Evolutionary conservation across 2,797 vertebrate species (phyloP).

Genomic region (Coregonus suidteri): DNA sequence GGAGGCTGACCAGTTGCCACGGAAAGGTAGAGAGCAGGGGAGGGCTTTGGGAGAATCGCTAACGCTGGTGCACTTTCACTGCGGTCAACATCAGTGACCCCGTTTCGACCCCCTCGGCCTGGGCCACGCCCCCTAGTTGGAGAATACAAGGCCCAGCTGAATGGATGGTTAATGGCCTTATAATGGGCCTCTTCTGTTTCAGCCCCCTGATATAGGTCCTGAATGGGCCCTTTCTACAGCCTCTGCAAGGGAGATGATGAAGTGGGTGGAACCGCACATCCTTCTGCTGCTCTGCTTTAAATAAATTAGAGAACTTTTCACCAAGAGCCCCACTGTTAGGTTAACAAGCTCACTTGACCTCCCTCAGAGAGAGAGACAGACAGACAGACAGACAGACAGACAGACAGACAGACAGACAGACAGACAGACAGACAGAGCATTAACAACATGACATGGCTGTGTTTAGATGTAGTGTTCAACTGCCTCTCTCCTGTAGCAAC

Average conservation of each 20-base stretch:
- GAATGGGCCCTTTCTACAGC: slow-evolving; percentile 68
- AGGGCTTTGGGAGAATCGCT: slow-evolving; percentile 21
- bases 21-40: slow-evolving; percentile 42
- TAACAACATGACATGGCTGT: slow-evolving; percentile 22
- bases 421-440: background rate
- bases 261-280: slow-evolving; percentile 66
- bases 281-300: slow-evolving; percentile 64
- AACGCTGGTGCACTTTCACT: slow-evolving; percentile 46
- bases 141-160: slow-evolving; percentile 58
- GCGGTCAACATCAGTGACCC: slow-evolving; percentile 61
- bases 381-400: background rate
- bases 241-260: slow-evolving; percentile 65
- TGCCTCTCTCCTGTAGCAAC: slow-evolving; percentile 53
- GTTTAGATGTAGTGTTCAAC: slow-evolving; percentile 51
- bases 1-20: slow-evolving; percentile 51
- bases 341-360: too few species aligned
- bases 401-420: background rate
- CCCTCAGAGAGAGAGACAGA: background rate
- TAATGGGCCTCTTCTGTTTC: slow-evolving; percentile 73
- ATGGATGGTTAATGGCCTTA: slow-evolving; percentile 70
- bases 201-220: slow-evolving; percentile 57
- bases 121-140: slow-evolving; percentile 50
- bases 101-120: slow-evolving; percentile 51
- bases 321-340: slow-evolving; percentile 26
- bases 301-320: slow-evolving; percentile 71